Base-by-base conservation (phyloP, 2,888 invertebrate species). In the Drosophila pseudotalamancana region DNA sequence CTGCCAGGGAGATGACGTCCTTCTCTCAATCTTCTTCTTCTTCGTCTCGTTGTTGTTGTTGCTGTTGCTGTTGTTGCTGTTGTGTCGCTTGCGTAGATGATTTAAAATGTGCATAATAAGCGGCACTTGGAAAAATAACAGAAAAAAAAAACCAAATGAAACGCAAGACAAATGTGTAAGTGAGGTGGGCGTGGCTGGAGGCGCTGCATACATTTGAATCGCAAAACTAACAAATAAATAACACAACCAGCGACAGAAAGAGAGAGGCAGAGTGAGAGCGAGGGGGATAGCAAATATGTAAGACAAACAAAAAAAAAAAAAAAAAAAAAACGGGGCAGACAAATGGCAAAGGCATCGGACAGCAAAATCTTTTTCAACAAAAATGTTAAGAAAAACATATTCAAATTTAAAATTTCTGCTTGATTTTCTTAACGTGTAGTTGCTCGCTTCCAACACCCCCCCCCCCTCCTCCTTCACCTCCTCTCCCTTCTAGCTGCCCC, bases 71-170 rank as follows among this genome's bases (percentile, higher is more conserved):
- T n/a, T n/a, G n/a, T n/a, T n/a, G n/a, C n/a, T n/a, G n/a, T n/a
- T n/a, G n/a, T n/a, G 69, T 81, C 63, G 84, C 61, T 60, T 68
- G 83, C 76, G 72, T 82, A 72, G 82, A 87, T 85, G 76, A 84
- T 87, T 84, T 85, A 85, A 84, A 84, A 84, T 84, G 83, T 84
- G 83, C 83, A 84, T 84, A 84, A 87, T 87, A 82, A 82, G 87
- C 75, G 82, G 78, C 81, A 81, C 87, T 80, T 83, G 76, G 62
- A 62, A 31, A 64, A 82, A 63, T 61, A 70, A 53, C 59, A 59
- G 35, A 48, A 31, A 62, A 56, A 32, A 32, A 39, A 29, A 11
- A 29, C 6, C 29, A 29, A 11, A 34, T 46, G 19, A 48, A 31
- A 43, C 43, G 29, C 45, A 49, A 62, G 74, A 45, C 63, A 60